phyloP scores from a whole-genome alignment of 2,113 vertebrate genomes.

The Mirounga angustirostris region DNA sequence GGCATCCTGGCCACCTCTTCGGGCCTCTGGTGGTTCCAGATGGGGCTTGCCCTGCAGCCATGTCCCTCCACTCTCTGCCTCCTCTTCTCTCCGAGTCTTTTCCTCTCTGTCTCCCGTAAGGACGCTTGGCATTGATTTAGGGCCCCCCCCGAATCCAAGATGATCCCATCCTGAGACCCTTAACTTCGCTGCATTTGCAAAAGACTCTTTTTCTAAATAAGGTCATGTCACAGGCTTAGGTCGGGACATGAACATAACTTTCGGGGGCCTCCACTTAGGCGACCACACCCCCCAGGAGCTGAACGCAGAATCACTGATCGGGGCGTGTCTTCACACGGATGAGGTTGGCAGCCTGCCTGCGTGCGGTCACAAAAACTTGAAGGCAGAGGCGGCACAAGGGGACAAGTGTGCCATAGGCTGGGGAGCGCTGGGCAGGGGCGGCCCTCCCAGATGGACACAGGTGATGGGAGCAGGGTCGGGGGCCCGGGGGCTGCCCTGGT shows the following conservation, averaged over 20 bases:
- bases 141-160: rapidly evolving
- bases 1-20: neutral
- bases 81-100: neutral
- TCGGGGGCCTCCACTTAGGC: neutral
- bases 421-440: rapidly evolving
- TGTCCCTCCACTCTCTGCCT: neutral
- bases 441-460: too few relatives aligned
- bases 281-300: neutral
- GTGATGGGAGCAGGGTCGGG: neutral
- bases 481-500: neutral
- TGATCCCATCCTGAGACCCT: neutral
- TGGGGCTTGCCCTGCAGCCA: rapidly evolving
- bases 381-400: neutral
- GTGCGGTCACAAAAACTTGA: neutral
- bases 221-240: neutral
- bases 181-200: neutral
- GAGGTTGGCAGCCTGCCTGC: neutral
- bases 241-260: neutral
- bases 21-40: neutral
- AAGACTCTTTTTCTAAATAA: neutral
- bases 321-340: neutral
- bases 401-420: rapidly evolving
- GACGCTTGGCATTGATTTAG: neutral
- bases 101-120: neutral
- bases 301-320: too few relatives aligned